phyloP scores from a whole-genome alignment of 2,113 vertebrate genomes.

The Cynocephalus volans region DNA sequence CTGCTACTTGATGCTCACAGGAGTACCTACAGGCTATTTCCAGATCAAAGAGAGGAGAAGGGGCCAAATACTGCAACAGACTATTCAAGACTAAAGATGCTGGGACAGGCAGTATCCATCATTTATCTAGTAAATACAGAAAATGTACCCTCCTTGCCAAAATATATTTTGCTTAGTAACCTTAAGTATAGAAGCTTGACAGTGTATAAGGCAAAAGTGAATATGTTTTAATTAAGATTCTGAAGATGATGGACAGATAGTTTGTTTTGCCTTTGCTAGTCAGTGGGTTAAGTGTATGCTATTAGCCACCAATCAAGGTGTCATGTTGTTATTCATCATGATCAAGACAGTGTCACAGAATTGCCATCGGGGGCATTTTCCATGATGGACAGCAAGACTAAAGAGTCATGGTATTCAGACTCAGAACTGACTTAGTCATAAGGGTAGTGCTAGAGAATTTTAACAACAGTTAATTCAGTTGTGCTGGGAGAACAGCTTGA shows the following conservation, averaged over 20 bases:
- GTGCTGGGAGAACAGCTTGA: not conserved
- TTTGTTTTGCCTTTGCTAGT: not conserved
- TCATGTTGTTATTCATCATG: not conserved
- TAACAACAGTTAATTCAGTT: not conserved
- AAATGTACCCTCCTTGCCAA: not conserved
- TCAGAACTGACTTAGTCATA: not conserved
- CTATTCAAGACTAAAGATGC: not conserved
- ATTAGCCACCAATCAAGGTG: not conserved
- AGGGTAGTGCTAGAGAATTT: not conserved
- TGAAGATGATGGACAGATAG: not conserved
- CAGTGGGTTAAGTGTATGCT: not conserved
- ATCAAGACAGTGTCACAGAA: not conserved
- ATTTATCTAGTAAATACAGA: not conserved
- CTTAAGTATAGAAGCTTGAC: not conserved
- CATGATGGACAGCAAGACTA: not conserved
- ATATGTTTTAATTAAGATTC: not conserved
- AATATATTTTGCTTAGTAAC: not conserved
- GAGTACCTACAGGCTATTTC: not conserved
- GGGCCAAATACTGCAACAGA: not conserved
- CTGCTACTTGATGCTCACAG: accelerated
- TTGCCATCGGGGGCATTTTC: not conserved
- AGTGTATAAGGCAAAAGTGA: not conserved
- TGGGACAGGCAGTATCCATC: not conserved
- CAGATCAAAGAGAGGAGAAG: not conserved
- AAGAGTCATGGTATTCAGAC: not conserved